phyloP scores from a whole-genome alignment of 1,140 invertebrate species.

The Portunus trituberculatus region DNA sequence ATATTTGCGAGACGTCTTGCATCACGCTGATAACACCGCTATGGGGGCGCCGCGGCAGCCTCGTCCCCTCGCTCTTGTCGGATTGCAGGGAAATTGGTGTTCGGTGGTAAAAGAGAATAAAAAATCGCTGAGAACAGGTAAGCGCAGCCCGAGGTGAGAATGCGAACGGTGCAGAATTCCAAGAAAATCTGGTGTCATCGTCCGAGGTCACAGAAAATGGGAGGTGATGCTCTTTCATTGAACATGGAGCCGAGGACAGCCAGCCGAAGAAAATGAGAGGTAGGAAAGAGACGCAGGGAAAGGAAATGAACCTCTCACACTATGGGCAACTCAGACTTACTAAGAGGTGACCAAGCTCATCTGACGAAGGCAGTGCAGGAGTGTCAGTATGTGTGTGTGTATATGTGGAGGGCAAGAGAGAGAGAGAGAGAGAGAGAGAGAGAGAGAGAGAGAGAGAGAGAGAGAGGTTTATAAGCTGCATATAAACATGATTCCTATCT shows the following conservation, averaged over 20 bases:
- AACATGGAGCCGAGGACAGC: neutral
- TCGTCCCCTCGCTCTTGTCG: neutral
- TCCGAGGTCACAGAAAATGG: neutral
- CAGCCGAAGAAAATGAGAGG: neutral
- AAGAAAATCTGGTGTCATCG: neutral
- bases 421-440: no score
- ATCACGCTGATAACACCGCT: neutral
- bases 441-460: neutral
- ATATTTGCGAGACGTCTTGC: neutral
- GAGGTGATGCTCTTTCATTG: neutral
- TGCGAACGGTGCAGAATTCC: neutral
- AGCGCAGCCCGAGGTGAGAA: neutral
- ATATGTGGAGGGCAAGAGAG: neutral
- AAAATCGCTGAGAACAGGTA: neutral
- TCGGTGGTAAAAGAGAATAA: neutral
- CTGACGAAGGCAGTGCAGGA: no score
- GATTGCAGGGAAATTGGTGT: neutral
- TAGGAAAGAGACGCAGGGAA: neutral
- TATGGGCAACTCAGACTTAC: no score
- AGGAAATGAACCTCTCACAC: neutral
- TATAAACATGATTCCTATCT: no score
- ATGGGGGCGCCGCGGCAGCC: neutral
- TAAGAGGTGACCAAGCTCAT: no score
- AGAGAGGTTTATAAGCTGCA: no score
- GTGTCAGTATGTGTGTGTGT: neutral